Evolutionary conservation across 2,797 vertebrate genomes (phyloP), one percentile per base, ranked within the genome.

Genomic region (Rhincodon typus): DNA sequence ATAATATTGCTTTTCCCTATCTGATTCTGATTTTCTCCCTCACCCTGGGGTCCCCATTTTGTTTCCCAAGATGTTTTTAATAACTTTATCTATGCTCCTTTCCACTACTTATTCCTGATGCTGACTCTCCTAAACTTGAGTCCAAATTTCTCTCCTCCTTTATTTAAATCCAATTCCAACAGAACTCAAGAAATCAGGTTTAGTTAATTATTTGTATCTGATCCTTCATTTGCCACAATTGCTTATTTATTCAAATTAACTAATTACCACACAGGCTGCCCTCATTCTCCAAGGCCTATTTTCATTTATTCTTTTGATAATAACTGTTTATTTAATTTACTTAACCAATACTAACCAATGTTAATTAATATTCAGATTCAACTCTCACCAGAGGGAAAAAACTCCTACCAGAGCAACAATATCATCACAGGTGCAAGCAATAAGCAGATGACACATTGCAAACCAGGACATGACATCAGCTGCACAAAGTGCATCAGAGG

Each of bases 381-480:
- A 93, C 34, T 93, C 21, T 19, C 38, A 93, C 62, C 66, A 69
- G 90, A 69, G 57, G 57, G 57, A 12, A 62, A 62, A 62, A 62
- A 12, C 57, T 62, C 57, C 57, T 62, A 62, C 57, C 57, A 62
- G 10, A 93, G 66, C 19, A 42, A 38, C 23, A 25, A 42, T 42
- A 66, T 69, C n/a, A 69, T 42, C n/a, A 91, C 88, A 91, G 34
- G 67, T 91, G 88, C 57, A 93, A 69, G 90, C n/a, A 69, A 69
- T 93, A 69, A 42, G 66, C 90, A 93, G n/a, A 93, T 93, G 66
- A 93, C n/a, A 38, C 10, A 93, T 42, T 69, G 5, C 19, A 91
- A 91, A 91, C 62, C 57, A 66, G 88, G 21, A n/a, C 57, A 91
- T 62, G 57, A 8, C 57, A 19, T 91, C 62, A 30, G 17, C 50